These are phyloP conservation scores for Prunella fulvescens DNA, from an alignment of 2,113 vertebrate species.

Conservation along the genomic window DNA sequence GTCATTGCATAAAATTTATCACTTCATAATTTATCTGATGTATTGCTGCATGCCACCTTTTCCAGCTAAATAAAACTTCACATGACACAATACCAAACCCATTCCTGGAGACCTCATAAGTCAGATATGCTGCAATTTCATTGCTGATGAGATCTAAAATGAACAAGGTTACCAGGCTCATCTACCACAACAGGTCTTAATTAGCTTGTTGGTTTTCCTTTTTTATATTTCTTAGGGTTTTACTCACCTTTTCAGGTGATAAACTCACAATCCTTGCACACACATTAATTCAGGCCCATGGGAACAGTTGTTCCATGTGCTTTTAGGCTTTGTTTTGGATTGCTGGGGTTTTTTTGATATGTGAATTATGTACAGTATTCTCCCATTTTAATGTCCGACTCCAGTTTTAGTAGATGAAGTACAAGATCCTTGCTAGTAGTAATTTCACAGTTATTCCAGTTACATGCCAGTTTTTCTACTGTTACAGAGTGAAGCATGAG, in stretches of 20 bases:
- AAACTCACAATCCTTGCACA: not conserved
- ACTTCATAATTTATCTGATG: not conserved
- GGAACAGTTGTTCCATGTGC: not conserved
- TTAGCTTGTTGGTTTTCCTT: not conserved
- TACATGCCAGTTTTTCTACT: not conserved
- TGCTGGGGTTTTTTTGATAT: not conserved
- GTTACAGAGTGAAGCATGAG: not conserved
- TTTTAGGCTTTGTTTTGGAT: not conserved
- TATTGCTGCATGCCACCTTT: rapidly evolving
- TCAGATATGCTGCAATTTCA: not conserved
- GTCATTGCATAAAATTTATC: not conserved
- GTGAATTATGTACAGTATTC: not conserved
- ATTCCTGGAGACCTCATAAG: not conserved
- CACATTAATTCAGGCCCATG: not conserved
- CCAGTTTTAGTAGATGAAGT: not conserved
- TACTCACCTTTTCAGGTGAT: not conserved
- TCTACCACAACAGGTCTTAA: not conserved
- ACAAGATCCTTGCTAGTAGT: not conserved
- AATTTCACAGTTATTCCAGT: not conserved
- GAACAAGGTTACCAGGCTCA: not conserved
- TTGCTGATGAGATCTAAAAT: not conserved
- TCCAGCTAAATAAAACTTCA: not conserved
- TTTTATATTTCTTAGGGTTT: not conserved
- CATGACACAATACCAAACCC: not conserved
- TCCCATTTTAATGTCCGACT: not conserved